These are phyloP conservation scores for Penaeus monodon DNA, from an alignment of 2,888 invertebrate species.

Conservation along the genomic window DNA sequence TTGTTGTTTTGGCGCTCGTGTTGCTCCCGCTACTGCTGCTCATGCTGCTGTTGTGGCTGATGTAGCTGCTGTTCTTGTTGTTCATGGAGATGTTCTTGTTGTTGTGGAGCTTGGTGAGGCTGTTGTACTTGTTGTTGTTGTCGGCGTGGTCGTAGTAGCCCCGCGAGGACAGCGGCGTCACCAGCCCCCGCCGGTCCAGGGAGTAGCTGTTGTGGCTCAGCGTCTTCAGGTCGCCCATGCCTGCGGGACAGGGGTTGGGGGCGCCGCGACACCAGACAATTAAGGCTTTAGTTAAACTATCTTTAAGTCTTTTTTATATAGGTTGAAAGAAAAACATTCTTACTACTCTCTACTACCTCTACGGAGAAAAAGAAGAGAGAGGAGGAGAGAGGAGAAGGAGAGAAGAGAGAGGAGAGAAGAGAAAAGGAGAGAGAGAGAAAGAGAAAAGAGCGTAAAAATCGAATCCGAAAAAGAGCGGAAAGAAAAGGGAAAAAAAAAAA, in stretches of 20 bases:
- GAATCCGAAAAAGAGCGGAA: neutral
- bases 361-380: neutral
- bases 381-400: neutral
- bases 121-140: slow-evolving; percentile 59
- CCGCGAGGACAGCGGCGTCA: slow-evolving; percentile 50
- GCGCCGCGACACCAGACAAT: neutral
- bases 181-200: slow-evolving; percentile 57
- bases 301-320: no score
- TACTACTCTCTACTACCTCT: no score
- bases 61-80: slow-evolving; percentile 47
- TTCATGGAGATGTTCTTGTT: slow-evolving; percentile 53
- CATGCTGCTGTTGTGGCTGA: slow-evolving; percentile 4
- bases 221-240: slow-evolving; percentile 64
- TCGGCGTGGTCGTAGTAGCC: slow-evolving; percentile 55
- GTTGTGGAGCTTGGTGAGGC: slow-evolving; percentile 61
- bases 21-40: neutral
- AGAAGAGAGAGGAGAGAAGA: neutral
- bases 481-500: no score
- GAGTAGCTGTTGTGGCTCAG: slow-evolving; percentile 63
- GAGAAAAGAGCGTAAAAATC: neutral
- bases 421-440: neutral
- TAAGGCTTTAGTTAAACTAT: no score
- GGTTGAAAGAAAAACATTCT: no score
- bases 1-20: slow-evolving; percentile 16
- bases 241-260: slow-evolving; percentile 9